A percentile compares a stretch with the other conserved stretches of the same genome.
These are phyloP conservation scores for Sialia sialis DNA, from an alignment of 2,113 vertebrate genomes.

Conservation along the genomic window DNA sequence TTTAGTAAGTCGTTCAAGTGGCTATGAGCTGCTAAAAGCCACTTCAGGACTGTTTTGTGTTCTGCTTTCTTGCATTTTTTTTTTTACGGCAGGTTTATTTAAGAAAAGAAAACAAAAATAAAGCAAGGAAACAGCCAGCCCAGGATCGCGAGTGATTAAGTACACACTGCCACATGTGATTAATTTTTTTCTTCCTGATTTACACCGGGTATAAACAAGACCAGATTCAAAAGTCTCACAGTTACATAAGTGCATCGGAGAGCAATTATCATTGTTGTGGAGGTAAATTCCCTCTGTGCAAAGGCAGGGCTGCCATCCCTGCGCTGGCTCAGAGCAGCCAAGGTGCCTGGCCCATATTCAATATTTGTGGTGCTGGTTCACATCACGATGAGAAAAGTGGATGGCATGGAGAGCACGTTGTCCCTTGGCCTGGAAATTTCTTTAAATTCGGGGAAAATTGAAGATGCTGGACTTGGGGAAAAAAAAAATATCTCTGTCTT, in stretches of 20 bases:
- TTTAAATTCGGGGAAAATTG: neutral
- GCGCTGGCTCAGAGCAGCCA: neutral
- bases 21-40: neutral
- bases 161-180: slow-evolving; percentile 13
- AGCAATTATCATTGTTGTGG: neutral
- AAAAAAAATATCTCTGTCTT: neutral
- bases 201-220: slow-evolving; percentile 10
- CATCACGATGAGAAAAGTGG: neutral
- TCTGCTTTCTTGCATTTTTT: slow-evolving; percentile 29
- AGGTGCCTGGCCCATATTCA: neutral
- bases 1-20: neutral
- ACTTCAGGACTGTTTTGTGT: neutral
- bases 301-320: neutral
- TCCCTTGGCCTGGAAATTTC: neutral
- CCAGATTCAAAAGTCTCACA: neutral
- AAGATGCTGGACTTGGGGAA: neutral
- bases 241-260: slow-evolving; percentile 9
- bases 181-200: slow-evolving; percentile 42
- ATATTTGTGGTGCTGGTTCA: neutral
- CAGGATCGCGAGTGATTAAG: neutral
- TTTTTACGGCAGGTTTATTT: slow-evolving; percentile 23
- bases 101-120: slow-evolving; percentile 46
- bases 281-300: neutral
- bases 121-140: slow-evolving; percentile 39
- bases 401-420: neutral